These are phyloP conservation scores for Pasiphila rectangulata DNA, from an alignment of 2,888 invertebrate species.

Conservation along the genomic window DNA sequence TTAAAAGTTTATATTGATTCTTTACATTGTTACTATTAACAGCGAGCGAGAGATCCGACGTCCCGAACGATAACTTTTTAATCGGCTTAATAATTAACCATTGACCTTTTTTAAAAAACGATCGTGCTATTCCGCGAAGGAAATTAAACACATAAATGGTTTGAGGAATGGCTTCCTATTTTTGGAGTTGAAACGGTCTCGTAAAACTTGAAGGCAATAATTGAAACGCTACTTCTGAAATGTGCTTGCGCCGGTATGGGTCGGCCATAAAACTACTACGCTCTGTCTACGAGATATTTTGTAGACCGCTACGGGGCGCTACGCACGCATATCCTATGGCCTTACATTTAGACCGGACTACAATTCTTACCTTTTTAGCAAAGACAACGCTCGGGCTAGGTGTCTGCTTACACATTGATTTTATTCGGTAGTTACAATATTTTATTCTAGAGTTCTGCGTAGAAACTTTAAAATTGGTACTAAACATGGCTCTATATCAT, in stretches of 20 bases:
- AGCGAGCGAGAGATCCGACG: conserved; percentile 5
- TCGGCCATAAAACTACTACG: conserved; percentile 18
- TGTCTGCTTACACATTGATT: no score
- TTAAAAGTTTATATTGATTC: conserved; percentile 61
- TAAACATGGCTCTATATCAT: no score
- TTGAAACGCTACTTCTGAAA: conserved; percentile 25
- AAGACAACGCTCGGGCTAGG: no score
- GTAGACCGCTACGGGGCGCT: conserved; percentile 24
- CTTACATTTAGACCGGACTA: conserved; percentile 7
- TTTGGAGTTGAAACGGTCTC: conserved; percentile 23
- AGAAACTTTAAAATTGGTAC: no score
- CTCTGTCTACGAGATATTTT: conserved; percentile 30
- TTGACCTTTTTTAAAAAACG: background rate
- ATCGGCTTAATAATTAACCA: background rate
- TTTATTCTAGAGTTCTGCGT: no score
- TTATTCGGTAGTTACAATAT: no score
- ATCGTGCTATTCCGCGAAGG: conserved; percentile 25
- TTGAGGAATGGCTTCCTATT: conserved; percentile 27
- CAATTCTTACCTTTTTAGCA: background rate
- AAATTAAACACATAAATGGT: conserved; percentile 32
- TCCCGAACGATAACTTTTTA: conserved; percentile 1
- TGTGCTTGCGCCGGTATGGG: background rate
- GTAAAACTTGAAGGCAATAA: conserved; percentile 23
- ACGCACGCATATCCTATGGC: conserved; percentile 15
- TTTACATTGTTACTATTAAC: conserved; percentile 40